A percentile compares a stretch with the other conserved stretches of the same genome.
These are phyloP conservation scores for Cottus gobio DNA, from an alignment of 2,113 vertebrate species.

Conservation along the genomic window DNA sequence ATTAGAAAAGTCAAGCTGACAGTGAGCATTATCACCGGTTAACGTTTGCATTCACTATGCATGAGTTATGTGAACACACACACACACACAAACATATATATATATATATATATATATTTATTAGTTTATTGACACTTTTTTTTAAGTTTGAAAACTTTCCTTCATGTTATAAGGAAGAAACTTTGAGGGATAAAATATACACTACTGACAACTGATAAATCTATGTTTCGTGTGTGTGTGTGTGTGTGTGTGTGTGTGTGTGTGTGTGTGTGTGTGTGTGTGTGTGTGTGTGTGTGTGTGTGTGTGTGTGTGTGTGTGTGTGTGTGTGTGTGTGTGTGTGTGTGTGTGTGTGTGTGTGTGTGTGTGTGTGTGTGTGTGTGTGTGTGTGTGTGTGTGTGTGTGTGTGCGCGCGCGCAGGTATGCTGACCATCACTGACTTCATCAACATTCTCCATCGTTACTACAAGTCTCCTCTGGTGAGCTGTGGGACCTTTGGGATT, in stretches of 20 bases:
- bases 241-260: slow-evolving; percentile 17
- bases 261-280: slow-evolving; percentile 18
- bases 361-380: slow-evolving; percentile 8
- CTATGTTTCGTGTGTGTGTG: neutral
- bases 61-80: too few relatives aligned
- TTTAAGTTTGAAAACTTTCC: neutral
- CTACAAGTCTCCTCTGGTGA: slow-evolving; percentile 95
- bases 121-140: too few relatives aligned
- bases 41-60: too few relatives aligned
- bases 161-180: neutral
- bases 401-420: slow-evolving; percentile 88
- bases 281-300: slow-evolving; percentile 24
- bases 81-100: too few relatives aligned
- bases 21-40: too few relatives aligned
- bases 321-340: slow-evolving; percentile 13
- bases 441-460: slow-evolving; percentile 98
- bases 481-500: slow-evolving; percentile 27
- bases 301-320: slow-evolving; percentile 1
- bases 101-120: too few relatives aligned
- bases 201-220: neutral
- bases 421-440: slow-evolving; percentile 99
- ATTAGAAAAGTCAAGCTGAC: too few relatives aligned
- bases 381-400: slow-evolving; percentile 19
- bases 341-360: slow-evolving; percentile 14
- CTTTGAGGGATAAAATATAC: neutral